Evolutionary conservation across 2,797 vertebrate species (phyloP).

Genomic region (Sarcophilus harrisii): DNA sequence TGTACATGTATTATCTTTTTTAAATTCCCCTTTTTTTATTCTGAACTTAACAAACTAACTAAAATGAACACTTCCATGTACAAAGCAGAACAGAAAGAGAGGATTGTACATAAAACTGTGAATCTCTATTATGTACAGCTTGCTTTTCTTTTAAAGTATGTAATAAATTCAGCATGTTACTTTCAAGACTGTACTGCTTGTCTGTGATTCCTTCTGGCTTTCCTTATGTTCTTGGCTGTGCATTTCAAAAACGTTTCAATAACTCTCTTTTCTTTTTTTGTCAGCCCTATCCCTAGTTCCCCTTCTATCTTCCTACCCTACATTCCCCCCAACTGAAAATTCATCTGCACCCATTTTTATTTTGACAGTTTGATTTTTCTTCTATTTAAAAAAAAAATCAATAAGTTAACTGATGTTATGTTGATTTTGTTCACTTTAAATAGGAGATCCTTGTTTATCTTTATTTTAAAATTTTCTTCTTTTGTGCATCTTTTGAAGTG

Average conservation of each 20-base stretch:
- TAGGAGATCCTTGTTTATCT: background rate
- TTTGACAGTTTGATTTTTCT: background rate
- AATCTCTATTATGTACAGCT: background rate
- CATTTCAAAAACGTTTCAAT: background rate
- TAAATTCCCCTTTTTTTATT: background rate
- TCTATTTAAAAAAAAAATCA: background rate
- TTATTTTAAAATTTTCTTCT: background rate
- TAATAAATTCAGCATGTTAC: slow-evolving; percentile 6
- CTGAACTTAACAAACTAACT: background rate
- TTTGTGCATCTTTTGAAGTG: background rate
- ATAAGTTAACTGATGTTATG: background rate
- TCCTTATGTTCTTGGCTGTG: slow-evolving; percentile 3
- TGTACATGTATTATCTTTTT: background rate
- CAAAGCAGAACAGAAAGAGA: slow-evolving; percentile 8
- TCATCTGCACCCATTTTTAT: background rate
- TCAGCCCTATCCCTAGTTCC: background rate
- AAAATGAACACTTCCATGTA: background rate
- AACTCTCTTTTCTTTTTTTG: background rate
- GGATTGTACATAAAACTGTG: slow-evolving; percentile 8
- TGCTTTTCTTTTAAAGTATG: slow-evolving; percentile 1
- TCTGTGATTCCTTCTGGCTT: slow-evolving; percentile 7
- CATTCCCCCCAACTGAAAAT: background rate
- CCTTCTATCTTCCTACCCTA: background rate
- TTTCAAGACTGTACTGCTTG: slow-evolving; percentile 11
- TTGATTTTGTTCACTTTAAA: background rate